Percentiles rank a stretch among this genome's conserved stretches.
Evolutionary conservation across 2,888 invertebrate genomes (phyloP).

Genomic region (Andrena bucephala): DNA sequence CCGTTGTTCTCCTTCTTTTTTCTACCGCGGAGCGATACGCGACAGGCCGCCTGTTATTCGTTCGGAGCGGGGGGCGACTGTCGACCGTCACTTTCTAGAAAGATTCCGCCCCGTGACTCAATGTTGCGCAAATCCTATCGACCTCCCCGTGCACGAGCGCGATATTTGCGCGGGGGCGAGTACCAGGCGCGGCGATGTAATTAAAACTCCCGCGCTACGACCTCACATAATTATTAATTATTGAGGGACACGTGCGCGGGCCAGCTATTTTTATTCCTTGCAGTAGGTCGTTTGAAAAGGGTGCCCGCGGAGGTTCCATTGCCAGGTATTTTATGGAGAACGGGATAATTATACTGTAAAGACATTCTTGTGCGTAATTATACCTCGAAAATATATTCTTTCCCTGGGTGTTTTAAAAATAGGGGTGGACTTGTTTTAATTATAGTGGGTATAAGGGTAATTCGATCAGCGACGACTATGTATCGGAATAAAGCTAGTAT

Average conservation of each 20-base stretch:
- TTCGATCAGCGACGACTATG: too few relatives aligned
- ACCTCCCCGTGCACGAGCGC: neutral
- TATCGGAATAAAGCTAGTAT: neutral
- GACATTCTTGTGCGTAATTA: neutral
- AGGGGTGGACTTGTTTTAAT: too few relatives aligned
- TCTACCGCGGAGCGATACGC: neutral
- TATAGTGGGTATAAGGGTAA: too few relatives aligned
- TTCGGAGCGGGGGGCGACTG: neutral
- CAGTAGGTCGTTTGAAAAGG: neutral
- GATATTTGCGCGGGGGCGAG: neutral
- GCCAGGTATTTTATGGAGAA: neutral
- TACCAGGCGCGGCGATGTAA: constrained; percentile 12
- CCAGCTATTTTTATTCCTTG: constrained; percentile 34
- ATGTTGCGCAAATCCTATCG: constrained; percentile 24
- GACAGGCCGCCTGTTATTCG: neutral
- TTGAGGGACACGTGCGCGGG: constrained; percentile 18
- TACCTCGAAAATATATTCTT: neutral
- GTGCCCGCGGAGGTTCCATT: neutral
- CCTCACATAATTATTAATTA: constrained; percentile 26
- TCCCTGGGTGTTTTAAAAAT: neutral
- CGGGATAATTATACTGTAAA: too few relatives aligned
- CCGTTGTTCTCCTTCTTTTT: neutral
- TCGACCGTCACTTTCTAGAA: neutral
- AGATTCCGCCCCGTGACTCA: neutral
- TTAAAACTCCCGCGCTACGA: constrained; percentile 17